Conservation (phyloP, 2,797 vertebrate species). For the Megaceryle alcyon region DNA sequence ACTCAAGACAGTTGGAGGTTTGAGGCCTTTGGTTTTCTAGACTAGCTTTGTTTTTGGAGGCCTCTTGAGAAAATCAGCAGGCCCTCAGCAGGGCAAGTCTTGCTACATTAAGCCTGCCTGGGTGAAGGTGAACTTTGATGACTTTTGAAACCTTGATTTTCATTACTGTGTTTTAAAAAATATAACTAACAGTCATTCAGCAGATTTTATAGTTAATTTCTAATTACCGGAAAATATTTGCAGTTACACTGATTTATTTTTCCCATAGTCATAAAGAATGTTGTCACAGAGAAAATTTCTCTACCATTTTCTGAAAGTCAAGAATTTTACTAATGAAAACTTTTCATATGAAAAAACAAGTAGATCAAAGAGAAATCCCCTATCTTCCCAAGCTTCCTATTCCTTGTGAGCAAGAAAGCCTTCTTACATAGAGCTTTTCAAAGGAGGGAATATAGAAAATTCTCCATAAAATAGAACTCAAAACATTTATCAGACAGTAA, state of each 20-base stretch:
- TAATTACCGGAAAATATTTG: neutral
- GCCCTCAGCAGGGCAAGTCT: neutral
- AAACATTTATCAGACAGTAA: neutral
- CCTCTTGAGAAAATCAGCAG: neutral
- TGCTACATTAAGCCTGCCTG: neutral
- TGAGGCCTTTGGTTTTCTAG: neutral
- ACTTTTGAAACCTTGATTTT: neutral
- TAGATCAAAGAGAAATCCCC: neutral
- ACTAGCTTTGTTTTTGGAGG: neutral
- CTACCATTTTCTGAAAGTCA: neutral
- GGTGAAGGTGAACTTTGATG: neutral
- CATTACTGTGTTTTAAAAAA: neutral
- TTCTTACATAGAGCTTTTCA: neutral
- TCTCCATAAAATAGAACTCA: slow-evolving; percentile 13
- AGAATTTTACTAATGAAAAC: neutral
- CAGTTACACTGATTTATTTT: neutral
- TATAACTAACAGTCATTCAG: neutral
- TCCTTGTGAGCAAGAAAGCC: neutral
- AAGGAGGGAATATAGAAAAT: neutral
- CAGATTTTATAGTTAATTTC: neutral
- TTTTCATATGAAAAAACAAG: neutral
- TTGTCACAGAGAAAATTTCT: neutral
- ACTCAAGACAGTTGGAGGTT: neutral
- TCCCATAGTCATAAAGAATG: neutral
- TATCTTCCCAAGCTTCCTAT: neutral